Percentiles rank a stretch among this genome's conserved stretches.
phyloP scores from a whole-genome alignment of 2,113 vertebrate species.

The Eolophus roseicapilla region DNA sequence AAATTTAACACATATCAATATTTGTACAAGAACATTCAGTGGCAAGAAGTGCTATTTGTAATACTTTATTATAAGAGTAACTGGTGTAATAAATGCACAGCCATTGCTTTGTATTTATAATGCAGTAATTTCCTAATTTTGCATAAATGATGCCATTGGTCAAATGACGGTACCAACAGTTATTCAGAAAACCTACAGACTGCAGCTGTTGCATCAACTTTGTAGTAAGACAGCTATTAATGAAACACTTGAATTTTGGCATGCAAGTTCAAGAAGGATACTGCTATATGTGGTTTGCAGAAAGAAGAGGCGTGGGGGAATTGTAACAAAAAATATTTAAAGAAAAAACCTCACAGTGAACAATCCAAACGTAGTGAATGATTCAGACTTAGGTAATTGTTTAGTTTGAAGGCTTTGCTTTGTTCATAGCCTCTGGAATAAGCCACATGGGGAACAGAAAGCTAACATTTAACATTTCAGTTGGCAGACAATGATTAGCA shows the following conservation, averaged over 20 bases:
- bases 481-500: not conserved
- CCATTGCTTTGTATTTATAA: not conserved
- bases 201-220: not conserved
- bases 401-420: not conserved
- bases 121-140: not conserved
- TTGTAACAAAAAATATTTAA: not conserved
- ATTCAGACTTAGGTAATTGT: not conserved
- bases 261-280: not conserved
- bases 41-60: not conserved
- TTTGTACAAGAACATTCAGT: not conserved
- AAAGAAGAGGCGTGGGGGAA: accelerated
- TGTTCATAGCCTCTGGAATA: not conserved
- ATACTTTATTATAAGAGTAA: not conserved
- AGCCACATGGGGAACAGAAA: not conserved
- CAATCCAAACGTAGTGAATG: not conserved
- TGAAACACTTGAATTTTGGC: not conserved
- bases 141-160: not conserved
- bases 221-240: not conserved
- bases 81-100: not conserved
- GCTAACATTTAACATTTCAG: not conserved
- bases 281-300: not conserved
- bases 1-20: not conserved
- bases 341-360: not conserved
- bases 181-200: not conserved
- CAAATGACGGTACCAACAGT: not conserved